Evolutionary conservation across 1,140 invertebrate species (phyloP), one percentile per base, ranked within the genome.

Genomic region (Sycophaga agraensis): DNA sequence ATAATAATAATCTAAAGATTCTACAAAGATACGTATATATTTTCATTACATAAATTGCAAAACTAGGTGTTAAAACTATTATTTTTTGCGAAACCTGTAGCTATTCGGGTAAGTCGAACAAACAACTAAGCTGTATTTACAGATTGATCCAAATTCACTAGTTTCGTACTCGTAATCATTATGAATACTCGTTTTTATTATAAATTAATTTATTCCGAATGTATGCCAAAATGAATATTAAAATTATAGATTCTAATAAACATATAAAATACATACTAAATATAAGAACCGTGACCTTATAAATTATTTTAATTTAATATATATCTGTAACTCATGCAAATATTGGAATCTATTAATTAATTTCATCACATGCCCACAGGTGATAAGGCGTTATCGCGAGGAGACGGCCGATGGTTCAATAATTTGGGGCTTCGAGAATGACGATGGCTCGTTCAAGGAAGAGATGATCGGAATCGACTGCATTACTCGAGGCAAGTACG

Each of bases 391-490:
- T 48, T 93, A 87, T 77, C 85, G 89, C 43, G 89, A 91, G 51
- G 90, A 91, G 69, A 91, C 91, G 68, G 82, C 86, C 37, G 91
- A 92, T 66, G 91, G 91, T 6, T 91, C 87, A 63, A 92, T 92
- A 57, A 90, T 89, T 0, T 93, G 91, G 91, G 91, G 91, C 48
- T 92, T 89, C 70, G 90, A 92, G 80, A 92, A 92, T 71, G 90
- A 92, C 59, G 89, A 90, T 69, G 88, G 88, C 12, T 84, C 84
- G 0, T 78, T 74, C 60, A 93, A 93, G 71, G 91, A 93, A 72
- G 91, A 93, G 76, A 85, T 86, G 6, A 90, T 92, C 66, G 91
- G 91, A 51, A 81, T 85, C 14, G 89, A 92, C 70, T 92, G 91
- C 72, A 82, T 92, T 39, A 91, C 90, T 5, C 77, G 88, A 34